phyloP scores from a whole-genome alignment of 2,797 vertebrate species.

The Crax fasciolata region DNA sequence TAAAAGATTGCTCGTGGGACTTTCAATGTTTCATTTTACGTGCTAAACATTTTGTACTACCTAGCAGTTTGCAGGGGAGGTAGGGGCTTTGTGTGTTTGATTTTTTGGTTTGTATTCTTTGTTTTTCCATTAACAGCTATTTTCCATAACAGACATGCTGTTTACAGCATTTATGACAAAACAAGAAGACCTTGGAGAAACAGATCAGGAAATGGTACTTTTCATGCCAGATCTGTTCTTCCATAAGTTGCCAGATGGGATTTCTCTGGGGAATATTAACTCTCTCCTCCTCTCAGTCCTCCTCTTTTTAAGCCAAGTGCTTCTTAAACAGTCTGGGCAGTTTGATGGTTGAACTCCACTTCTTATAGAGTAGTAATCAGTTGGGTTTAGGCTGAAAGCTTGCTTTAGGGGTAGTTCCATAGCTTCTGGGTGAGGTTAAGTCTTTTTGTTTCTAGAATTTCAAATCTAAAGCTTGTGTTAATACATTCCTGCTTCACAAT shows the following conservation, averaged over 20 bases:
- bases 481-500: neutral
- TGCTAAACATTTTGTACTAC: neutral
- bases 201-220: neutral
- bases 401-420: neutral
- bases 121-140: neutral
- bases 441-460: neutral
- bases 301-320: neutral
- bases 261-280: neutral
- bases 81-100: neutral
- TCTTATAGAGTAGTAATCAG: neutral
- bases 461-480: neutral
- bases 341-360: neutral
- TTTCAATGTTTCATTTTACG: fast-evolving
- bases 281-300: neutral
- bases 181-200: neutral
- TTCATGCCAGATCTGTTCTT: neutral
- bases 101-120: fast-evolving
- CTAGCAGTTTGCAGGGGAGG: fast-evolving
- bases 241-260: neutral
- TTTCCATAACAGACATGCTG: neutral
- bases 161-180: neutral
- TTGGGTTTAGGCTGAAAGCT: neutral
- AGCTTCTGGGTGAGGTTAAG: neutral
- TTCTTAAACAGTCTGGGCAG: neutral
- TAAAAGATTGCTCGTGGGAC: too few relatives aligned